Base-by-base conservation (phyloP, 2,113 vertebrate species). In the Hemiprocne comata region DNA sequence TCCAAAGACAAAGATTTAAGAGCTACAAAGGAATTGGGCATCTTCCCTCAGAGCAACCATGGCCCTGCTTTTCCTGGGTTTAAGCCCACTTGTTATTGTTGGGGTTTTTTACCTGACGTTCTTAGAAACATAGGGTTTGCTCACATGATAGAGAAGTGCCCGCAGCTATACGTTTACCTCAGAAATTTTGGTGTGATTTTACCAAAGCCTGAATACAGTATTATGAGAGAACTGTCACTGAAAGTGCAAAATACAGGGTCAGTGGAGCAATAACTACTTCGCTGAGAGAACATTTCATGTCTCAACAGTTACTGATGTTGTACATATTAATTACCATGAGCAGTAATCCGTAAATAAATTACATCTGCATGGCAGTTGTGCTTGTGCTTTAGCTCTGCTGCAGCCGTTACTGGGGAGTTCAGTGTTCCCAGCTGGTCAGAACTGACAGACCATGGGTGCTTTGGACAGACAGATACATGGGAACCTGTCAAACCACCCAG, bases 261-360 rank as follows among this genome's bases (percentile, higher is more conserved):
- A 91, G 66, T 3, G 5, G 84, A 92, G 93, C 80, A 96, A 34
- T 85, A 92, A 87, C 83, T 91, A 82, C 93, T 91, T 79, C 10
- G 17, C 93, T 90, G 70, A 94, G 93, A 85, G 74, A 61, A 44
- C 87, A 61, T 92, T 95, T 94, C 71, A 11, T 75, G 54, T 94
- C 89, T 85, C 81, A 93, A 81, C 77, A 57, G 91, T 85, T 94
- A 65, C 77, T 89, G 79, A 73, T 48, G 77, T 73, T 87, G 76
- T 83, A 93, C 62, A 79, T 87, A 95, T 85, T 95, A 95, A 95
- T 97, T 94, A 94, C 48, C 3, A 13, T 13, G 70, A 89, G 87
- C 94, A 95, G 80, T 74, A 94, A 76, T 53, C 95, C 94, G 46
- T 95, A 91, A 94, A 95, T 87, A 87, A 89, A 81, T 81, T 48